Base-by-base conservation (phyloP, 1,140 invertebrate species). In the Sinella curviseta region DNA sequence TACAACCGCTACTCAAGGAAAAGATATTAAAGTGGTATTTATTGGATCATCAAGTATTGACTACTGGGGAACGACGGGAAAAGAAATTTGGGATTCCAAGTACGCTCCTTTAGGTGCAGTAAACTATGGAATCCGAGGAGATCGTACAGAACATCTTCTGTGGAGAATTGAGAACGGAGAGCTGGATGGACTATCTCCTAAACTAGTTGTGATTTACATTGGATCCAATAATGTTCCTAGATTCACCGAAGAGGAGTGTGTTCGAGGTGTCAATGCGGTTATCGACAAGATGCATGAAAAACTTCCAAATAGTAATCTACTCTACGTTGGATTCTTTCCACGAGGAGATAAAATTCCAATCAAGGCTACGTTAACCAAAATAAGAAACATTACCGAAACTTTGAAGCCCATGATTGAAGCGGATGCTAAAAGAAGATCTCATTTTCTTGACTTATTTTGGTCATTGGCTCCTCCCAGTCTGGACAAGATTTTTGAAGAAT, bases 141-240 rank as follows among this genome's bases (percentile, higher is more conserved):
- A 97, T 88, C 90, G 92, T 87, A 94, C 93, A 33, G 91, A 96
- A 87, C 91, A 97, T 90, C 90, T 96, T 26, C 87, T 97, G n/a
- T 97, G 95, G 95, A 89, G 95, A 85, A 90, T 96, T 36, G 88
- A 91, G 85, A 94, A 96, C 89, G 94, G 94, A 77, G 94, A 94
- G 88, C 87, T 97, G 81, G 94, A 96, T 85, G 90, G 92, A 87
- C 90, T 95, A 65, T 90, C 92, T 86, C 94, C 95, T 28, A 96
- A 95, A 89, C 93, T 94, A 3, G 70, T 74, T 2, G 70, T 74
- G 3, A 1, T 74, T 74, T 74, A 74, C 70, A 34, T 31, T 24
- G 70, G 70, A 3, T 74, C 70, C 17, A 74, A 74, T 24, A 74
- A 74, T 30, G 12, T 74, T 28, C 57, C 57, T 4, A 26, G 3